phyloP scores from a whole-genome alignment of 2,113 vertebrate genomes.

The Limnothrissa miodon region DNA sequence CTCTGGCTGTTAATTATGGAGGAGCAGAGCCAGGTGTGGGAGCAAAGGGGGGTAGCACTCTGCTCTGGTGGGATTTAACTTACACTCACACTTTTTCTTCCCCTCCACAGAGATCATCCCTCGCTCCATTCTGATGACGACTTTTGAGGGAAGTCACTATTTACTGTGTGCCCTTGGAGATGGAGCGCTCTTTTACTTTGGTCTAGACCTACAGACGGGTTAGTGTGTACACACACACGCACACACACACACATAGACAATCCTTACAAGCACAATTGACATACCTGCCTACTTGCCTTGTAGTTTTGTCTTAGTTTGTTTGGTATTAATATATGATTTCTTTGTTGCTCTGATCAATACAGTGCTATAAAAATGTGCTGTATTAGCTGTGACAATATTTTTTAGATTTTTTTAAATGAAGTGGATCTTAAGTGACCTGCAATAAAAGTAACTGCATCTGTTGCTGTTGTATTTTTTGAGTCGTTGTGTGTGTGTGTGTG shows the following conservation, averaged over 20 bases:
- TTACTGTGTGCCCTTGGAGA: constrained; percentile 96
- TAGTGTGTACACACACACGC: not conserved
- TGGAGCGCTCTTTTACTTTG: constrained; percentile 96
- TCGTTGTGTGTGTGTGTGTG: not conserved
- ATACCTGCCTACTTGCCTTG: no score
- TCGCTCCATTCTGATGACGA: constrained; percentile 98
- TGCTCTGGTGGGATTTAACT: not conserved
- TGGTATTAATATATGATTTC: no score
- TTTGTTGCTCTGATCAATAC: no score
- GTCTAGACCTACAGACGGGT: constrained; percentile 91
- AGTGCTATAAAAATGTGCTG: no score
- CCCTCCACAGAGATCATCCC: constrained; percentile 88
- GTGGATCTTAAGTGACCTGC: no score
- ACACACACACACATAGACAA: no score
- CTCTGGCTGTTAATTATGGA: not conserved
- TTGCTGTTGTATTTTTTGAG: not conserved
- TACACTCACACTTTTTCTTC: not conserved
- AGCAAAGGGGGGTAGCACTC: not conserved
- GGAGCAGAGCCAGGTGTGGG: not conserved
- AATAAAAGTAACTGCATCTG: not conserved
- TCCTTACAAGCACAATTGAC: no score
- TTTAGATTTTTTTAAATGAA: not conserved
- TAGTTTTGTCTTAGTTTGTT: no score
- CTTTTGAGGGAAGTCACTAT: constrained; percentile 97
- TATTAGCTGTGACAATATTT: no score